Evolutionary conservation across 2,113 vertebrate genomes (phyloP).

Genomic region (Sclerurus mexicanus): DNA sequence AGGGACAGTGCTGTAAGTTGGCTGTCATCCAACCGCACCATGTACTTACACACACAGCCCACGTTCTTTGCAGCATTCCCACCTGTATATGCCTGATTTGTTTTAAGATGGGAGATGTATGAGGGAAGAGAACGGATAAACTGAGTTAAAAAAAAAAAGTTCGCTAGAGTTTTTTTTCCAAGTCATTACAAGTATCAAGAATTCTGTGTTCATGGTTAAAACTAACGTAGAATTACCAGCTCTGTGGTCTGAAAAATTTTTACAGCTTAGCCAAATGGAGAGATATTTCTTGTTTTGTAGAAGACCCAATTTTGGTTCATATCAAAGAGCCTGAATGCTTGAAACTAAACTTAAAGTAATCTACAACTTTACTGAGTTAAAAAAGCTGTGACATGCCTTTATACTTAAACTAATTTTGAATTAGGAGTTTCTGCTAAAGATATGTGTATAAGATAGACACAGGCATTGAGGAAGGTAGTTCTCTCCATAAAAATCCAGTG

Average conservation of each 20-base stretch:
- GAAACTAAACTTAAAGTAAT: neutral
- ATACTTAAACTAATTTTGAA: neutral
- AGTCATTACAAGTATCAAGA: neutral
- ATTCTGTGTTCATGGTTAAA: neutral
- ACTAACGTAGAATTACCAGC: neutral
- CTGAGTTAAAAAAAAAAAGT: neutral
- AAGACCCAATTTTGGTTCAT: neutral
- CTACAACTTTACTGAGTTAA: neutral
- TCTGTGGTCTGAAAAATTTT: neutral
- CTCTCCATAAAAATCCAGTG: neutral
- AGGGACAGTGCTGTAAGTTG: neutral
- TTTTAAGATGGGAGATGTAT: neutral
- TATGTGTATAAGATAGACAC: neutral
- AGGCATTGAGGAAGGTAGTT: neutral
- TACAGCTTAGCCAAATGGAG: neutral
- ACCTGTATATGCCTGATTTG: accelerated
- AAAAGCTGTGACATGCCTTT: neutral
- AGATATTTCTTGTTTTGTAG: neutral
- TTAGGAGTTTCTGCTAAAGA: neutral
- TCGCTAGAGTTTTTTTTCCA: neutral
- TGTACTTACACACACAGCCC: accelerated
- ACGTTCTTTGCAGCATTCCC: accelerated
- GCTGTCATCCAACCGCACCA: accelerated
- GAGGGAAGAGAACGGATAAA: neutral
- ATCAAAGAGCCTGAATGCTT: neutral